phyloP scores from a whole-genome alignment of 1,140 invertebrate species.

The Stegodyphus dumicola region DNA sequence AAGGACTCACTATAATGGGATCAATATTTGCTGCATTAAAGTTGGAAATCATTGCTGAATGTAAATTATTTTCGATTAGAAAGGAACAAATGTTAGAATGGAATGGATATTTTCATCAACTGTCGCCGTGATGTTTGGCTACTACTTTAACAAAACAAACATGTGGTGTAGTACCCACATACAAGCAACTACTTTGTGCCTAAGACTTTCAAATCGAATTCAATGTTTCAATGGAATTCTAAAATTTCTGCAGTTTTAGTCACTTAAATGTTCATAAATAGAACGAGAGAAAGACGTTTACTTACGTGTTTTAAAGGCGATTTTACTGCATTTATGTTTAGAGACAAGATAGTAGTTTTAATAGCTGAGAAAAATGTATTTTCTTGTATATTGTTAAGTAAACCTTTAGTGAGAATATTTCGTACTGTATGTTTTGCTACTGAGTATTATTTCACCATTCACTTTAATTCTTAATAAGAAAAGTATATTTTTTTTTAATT shows the following conservation, averaged over 20 bases:
- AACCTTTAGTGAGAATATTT: constrained; percentile 36
- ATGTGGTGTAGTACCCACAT: constrained; percentile 23
- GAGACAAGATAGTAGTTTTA: constrained; percentile 3
- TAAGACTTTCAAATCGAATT: constrained; percentile 36
- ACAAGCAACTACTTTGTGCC: constrained; percentile 52
- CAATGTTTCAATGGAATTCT: constrained; percentile 26
- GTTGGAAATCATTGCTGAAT: no score
- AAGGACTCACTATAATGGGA: no score
- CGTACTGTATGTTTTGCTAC: neutral
- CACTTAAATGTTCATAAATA: constrained; percentile 40
- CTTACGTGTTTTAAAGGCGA: constrained; percentile 45
- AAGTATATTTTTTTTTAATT: no score
- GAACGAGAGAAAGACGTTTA: constrained; percentile 36
- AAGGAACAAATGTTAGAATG: neutral
- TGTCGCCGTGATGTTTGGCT: no score
- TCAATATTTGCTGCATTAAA: no score
- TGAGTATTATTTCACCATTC: no score
- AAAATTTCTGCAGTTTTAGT: constrained; percentile 37
- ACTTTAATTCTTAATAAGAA: no score
- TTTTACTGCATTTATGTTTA: constrained; percentile 61
- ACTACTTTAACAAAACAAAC: constrained; percentile 45
- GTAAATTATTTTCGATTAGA: neutral
- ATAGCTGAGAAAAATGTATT: neutral
- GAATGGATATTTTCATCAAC: no score
- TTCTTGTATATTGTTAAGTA: constrained; percentile 28